Percentiles rank a stretch among this genome's conserved stretches.
phyloP scores from a whole-genome alignment of 2,888 invertebrate species.

The Cryptosula pallasiana region DNA sequence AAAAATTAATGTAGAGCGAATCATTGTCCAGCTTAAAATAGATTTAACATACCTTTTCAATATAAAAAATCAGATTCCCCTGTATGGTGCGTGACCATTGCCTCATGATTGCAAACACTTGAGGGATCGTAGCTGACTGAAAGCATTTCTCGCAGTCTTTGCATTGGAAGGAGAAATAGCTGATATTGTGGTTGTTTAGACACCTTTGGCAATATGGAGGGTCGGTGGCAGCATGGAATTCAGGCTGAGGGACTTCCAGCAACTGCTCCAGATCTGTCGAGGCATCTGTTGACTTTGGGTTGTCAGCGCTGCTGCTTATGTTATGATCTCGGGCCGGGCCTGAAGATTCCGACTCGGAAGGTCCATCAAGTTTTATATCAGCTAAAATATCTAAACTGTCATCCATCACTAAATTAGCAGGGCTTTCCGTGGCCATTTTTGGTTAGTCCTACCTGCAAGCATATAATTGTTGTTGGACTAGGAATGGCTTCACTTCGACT shows the following conservation, averaged over 20 bases:
- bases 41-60: conserved; percentile 50
- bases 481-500: too few species aligned
- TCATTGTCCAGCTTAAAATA: too few species aligned
- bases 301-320: background rate
- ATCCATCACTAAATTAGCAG: conserved; percentile 3
- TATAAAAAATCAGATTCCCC: conserved; percentile 52
- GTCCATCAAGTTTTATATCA: conserved; percentile 4
- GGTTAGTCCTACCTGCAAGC: too few species aligned
- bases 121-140: conserved; percentile 46
- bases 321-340: background rate
- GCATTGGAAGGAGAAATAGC: background rate
- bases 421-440: background rate
- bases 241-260: background rate
- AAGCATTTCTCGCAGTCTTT: conserved; percentile 25
- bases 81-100: conserved; percentile 58
- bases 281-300: background rate
- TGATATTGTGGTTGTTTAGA: background rate
- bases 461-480: too few species aligned
- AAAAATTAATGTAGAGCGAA: too few species aligned
- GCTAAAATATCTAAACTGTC: conserved; percentile 13
- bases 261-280: background rate
- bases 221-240: conserved; percentile 10
- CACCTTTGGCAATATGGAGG: conserved; percentile 15
- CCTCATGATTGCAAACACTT: conserved; percentile 56
- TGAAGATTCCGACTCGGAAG: conserved; percentile 13